Conservation (phyloP, 2,888 invertebrate species). For the Julus scanicus region DNA sequence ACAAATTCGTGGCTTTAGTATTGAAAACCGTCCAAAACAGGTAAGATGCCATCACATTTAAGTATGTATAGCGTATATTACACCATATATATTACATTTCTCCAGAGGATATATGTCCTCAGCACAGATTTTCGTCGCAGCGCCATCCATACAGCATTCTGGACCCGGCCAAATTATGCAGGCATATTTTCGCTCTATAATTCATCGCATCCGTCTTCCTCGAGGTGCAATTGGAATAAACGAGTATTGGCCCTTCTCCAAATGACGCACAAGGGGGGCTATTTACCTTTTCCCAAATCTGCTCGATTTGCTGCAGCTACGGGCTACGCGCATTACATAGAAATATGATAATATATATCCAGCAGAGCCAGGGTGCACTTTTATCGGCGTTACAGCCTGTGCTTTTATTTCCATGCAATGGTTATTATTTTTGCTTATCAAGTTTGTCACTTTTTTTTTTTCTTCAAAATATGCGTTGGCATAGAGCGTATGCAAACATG, state of each 20-base stretch:
- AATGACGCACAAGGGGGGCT: not conserved
- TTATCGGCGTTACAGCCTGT: not conserved
- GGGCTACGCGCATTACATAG: not conserved
- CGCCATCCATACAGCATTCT: too few species aligned
- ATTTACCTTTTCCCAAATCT: not conserved
- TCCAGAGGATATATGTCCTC: too few species aligned
- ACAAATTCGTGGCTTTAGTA: too few species aligned
- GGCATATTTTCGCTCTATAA: too few species aligned
- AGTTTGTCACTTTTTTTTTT: constrained; percentile 10
- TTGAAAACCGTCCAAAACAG: too few species aligned
- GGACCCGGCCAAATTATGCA: too few species aligned
- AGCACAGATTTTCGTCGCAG: too few species aligned
- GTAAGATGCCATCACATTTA: too few species aligned
- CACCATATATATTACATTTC: too few species aligned
- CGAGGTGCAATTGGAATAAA: not conserved
- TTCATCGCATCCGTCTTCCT: not conserved
- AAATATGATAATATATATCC: not conserved
- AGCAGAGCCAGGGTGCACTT: not conserved
- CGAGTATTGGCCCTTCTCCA: constrained; percentile 19
- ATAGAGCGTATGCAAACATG: not conserved
- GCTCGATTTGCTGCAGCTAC: not conserved
- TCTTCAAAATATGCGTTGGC: not conserved
- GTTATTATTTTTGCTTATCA: constrained; percentile 11
- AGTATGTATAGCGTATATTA: too few species aligned
- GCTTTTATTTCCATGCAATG: not conserved